Conservation (phyloP, 1,140 invertebrate genomes). For the Aphidius ervi region DNA sequence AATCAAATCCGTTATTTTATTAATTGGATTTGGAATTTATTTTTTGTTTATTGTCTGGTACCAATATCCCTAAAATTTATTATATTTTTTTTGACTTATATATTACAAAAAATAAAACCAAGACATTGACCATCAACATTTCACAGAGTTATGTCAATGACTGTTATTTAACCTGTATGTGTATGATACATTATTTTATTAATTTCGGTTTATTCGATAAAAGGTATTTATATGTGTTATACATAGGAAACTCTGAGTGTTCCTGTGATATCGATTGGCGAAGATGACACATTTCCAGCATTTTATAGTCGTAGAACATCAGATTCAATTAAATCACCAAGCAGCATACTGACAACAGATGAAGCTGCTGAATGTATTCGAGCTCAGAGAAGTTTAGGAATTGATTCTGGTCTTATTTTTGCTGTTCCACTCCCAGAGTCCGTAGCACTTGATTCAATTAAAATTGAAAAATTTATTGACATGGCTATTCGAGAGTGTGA, state of each 20-base stretch:
- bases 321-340: constrained; percentile 64
- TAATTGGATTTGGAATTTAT: too few species aligned
- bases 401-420: constrained; percentile 80
- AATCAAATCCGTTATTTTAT: too few species aligned
- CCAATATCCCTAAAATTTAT: background rate
- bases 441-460: constrained; percentile 59
- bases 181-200: too few species aligned
- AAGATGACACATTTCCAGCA: constrained; percentile 71
- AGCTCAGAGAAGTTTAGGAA: constrained; percentile 54
- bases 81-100: constrained; percentile 17
- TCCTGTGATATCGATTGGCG: constrained; percentile 74
- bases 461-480: constrained; percentile 68
- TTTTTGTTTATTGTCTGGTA: too few species aligned
- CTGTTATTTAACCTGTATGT: too few species aligned
- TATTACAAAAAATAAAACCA: too few species aligned
- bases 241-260: constrained; percentile 89
- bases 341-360: constrained; percentile 57
- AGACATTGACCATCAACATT: too few species aligned
- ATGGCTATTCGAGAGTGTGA: constrained; percentile 68
- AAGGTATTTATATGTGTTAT: too few species aligned
- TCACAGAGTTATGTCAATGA: too few species aligned
- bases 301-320: constrained; percentile 77
- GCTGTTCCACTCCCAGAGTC: constrained; percentile 85
- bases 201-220: too few species aligned
- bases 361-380: constrained; percentile 72